phyloP scores from a whole-genome alignment of 2,113 vertebrate genomes.

The Albula goreensis region DNA sequence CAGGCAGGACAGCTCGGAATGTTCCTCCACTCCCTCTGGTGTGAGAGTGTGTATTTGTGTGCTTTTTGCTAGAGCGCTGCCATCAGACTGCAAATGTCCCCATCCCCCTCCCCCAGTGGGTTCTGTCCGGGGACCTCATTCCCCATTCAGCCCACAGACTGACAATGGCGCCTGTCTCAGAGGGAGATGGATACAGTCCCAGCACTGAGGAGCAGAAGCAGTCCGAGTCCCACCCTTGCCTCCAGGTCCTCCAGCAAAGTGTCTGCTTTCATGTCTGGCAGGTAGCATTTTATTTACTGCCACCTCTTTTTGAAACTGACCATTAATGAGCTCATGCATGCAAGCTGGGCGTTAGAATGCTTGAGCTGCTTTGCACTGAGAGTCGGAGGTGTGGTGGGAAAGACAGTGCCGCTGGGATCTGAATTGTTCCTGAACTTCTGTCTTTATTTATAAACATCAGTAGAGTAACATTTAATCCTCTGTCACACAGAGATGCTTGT shows the following conservation, averaged over 20 bases:
- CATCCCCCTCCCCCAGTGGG: constrained; percentile 19
- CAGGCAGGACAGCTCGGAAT: background rate
- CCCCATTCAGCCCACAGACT: constrained; percentile 48
- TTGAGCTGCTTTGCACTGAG: constrained; percentile 4
- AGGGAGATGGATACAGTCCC: constrained; percentile 46
- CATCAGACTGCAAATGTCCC: constrained; percentile 34
- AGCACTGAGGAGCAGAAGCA: constrained; percentile 28
- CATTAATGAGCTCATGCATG: constrained; percentile 57
- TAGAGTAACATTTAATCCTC: background rate
- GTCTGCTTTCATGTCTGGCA: constrained; percentile 52
- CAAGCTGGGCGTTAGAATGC: constrained; percentile 41
- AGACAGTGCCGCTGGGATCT: too few relatives aligned
- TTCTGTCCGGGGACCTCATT: constrained; percentile 36
- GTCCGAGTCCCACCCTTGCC: constrained; percentile 38
- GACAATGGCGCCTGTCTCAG: constrained; percentile 47
- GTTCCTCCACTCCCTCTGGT: background rate
- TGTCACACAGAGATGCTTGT: background rate
- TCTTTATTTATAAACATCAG: background rate
- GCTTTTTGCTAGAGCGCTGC: constrained; percentile 19
- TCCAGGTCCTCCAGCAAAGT: constrained; percentile 41
- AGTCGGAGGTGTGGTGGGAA: too few relatives aligned
- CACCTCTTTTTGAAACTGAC: constrained; percentile 49
- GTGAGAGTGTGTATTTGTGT: background rate
- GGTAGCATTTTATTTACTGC: constrained; percentile 45
- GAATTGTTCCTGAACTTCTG: background rate